Base-by-base conservation (phyloP, 2,888 invertebrate species). In the Drosophila kuntzei region DNA sequence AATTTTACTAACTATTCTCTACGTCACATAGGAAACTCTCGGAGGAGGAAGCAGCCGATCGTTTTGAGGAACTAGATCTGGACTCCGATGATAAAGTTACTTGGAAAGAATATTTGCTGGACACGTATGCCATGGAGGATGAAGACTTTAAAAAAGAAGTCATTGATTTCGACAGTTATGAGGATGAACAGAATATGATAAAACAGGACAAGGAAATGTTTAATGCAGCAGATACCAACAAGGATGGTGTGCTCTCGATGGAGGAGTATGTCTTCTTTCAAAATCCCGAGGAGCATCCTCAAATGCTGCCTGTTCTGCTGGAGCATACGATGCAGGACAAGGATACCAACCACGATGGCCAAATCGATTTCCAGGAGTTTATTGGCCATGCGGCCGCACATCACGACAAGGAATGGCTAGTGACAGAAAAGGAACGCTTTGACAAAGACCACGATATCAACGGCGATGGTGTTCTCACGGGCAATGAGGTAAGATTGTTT, bases 261-360 rank as follows among this genome's bases (percentile, higher is more conserved):
- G 93, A 94, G 1, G 99, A 99, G 92, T 98, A 97, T 93, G 93
- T 96, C 76, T 94, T 96, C 20, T 99, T 99, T 92, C 95, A 96
- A 46, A 98, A 97, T 91, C 99, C 99, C 0, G 98, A 98, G 92
- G 98, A 99, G 91, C 96, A 97, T 92, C 95, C 95, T 29, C 94
- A 95, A 89, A 99, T 99, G 99, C 93, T 96, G 76, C 95, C 95
- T 14, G 93, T 95, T 76, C 94, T 98, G 44, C 91, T 97, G 72
- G 94, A 96, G 84, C 97, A 98, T 93, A 96, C 97, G 0, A 93
- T 99, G 84, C 93, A 94, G 2, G 97, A 98, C 74, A 97, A 97
- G 92, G 99, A 99, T 92, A 92, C 84, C 32, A 95, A 99, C 92
- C 93, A 93, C 14, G 98, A 99, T 93, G 97, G 97, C 0, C 93